phyloP scores from a whole-genome alignment of 2,113 vertebrate species.

The Epinephelus fuscoguttatus region DNA sequence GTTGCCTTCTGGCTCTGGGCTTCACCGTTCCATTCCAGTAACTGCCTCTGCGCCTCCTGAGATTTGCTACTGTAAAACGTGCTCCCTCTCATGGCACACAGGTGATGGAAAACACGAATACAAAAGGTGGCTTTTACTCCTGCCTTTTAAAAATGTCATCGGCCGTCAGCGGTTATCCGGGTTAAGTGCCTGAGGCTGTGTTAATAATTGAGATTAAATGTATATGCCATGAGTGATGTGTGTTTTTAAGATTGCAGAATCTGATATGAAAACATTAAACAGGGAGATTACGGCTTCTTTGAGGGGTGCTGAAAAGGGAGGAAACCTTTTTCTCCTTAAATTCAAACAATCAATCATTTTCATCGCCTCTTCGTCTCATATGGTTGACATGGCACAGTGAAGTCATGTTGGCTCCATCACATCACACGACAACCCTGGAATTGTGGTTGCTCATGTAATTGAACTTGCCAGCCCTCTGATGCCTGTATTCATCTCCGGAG shows the following conservation, averaged over 20 bases:
- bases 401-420: slow-evolving; percentile 61
- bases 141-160: slow-evolving; percentile 58
- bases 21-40: slow-evolving; percentile 76
- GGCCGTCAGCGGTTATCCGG: slow-evolving; percentile 46
- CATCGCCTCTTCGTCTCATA: slow-evolving; percentile 30
- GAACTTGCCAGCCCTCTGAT: slow-evolving; percentile 50
- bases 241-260: slow-evolving; percentile 20
- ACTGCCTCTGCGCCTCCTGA: slow-evolving; percentile 69
- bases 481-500: slow-evolving; percentile 45
- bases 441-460: slow-evolving; percentile 48
- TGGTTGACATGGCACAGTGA: slow-evolving; percentile 50
- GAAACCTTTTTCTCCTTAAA: slow-evolving; percentile 48
- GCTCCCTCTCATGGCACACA: slow-evolving; percentile 54
- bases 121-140: slow-evolving; percentile 52
- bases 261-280: slow-evolving; percentile 47
- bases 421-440: slow-evolving; percentile 61
- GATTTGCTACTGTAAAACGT: slow-evolving; percentile 73
- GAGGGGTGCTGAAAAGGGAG: slow-evolving; percentile 35
- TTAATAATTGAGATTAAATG: slow-evolving; percentile 62
- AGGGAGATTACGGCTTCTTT: slow-evolving; percentile 42
- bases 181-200: slow-evolving; percentile 26
- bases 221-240: slow-evolving; percentile 18
- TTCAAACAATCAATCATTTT: slow-evolving; percentile 62
- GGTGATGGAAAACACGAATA: slow-evolving; percentile 58
- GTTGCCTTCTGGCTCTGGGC: slow-evolving; percentile 78